phyloP scores from a whole-genome alignment of 2,113 vertebrate genomes.

The Macrotis lagotis region DNA sequence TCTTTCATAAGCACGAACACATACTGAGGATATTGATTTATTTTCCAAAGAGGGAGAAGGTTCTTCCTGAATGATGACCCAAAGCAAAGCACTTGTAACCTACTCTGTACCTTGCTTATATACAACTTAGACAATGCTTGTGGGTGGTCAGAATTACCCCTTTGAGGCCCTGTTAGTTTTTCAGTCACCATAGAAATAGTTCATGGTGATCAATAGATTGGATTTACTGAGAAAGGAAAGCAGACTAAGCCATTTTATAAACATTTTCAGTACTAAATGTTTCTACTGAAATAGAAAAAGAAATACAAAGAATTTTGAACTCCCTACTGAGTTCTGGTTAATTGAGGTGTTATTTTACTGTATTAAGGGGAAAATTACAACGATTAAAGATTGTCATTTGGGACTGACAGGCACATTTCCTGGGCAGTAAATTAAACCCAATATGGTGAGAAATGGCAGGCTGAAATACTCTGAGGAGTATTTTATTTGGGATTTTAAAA shows the following conservation, averaged over 20 bases:
- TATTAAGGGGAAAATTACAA: conserved; percentile 36
- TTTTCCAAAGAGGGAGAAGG: neutral
- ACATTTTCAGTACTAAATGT: conserved; percentile 26
- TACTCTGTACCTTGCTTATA: neutral
- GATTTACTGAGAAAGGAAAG: conserved; percentile 30
- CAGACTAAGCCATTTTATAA: conserved; percentile 26
- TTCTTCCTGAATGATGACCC: neutral
- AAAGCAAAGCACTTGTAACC: neutral
- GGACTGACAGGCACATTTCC: conserved; percentile 24
- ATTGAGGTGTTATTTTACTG: neutral
- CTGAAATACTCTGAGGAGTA: conserved; percentile 47
- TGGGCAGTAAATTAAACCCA: conserved; percentile 43
- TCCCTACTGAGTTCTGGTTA: conserved; percentile 22
- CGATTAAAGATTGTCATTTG: conserved; percentile 21
- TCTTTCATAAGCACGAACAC: neutral
- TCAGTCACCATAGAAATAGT: conserved; percentile 33
- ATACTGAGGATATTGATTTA: neutral
- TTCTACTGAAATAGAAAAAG: conserved; percentile 40
- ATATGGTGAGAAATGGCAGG: neutral
- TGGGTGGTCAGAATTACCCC: neutral
- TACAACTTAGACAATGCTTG: neutral
- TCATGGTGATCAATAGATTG: conserved; percentile 19
- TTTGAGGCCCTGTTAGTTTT: neutral
- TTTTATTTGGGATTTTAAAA: conserved; percentile 62
- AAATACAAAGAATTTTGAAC: neutral